Percentiles rank a stretch among this genome's conserved stretches.
These are phyloP conservation scores for Cyclophora punctaria DNA, from an alignment of 2,888 invertebrate species.

Conservation along the genomic window DNA sequence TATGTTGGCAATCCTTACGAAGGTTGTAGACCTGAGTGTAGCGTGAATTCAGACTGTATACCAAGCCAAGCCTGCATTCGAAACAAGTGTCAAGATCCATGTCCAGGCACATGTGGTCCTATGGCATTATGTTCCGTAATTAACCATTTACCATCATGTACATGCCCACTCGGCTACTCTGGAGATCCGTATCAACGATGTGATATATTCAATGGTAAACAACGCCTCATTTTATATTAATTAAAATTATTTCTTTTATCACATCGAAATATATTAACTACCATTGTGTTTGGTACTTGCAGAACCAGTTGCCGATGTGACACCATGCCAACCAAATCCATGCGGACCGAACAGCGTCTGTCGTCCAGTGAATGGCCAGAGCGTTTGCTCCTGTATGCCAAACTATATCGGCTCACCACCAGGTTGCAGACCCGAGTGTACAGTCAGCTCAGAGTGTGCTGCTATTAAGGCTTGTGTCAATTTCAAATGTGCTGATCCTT, in stretches of 20 bases:
- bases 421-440: constrained; percentile 86
- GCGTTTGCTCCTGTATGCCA: constrained; percentile 84
- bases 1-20: constrained; percentile 87
- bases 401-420: constrained; percentile 84
- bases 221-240: neutral
- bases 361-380: constrained; percentile 80
- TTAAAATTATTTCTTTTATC: constrained; percentile 2
- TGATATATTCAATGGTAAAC: constrained; percentile 48
- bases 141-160: constrained; percentile 81
- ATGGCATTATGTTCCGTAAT: constrained; percentile 82
- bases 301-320: constrained; percentile 53
- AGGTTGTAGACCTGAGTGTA: constrained; percentile 85
- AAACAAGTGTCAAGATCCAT: constrained; percentile 85
- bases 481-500: constrained; percentile 86
- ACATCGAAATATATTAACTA: neutral
- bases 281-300: constrained; percentile 17
- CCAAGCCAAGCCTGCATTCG: constrained; percentile 81
- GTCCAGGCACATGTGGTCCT: constrained; percentile 84
- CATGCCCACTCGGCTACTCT: constrained; percentile 79
- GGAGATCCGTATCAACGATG: constrained; percentile 84
- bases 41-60: constrained; percentile 81
- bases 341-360: constrained; percentile 87
- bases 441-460: constrained; percentile 84
- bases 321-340: constrained; percentile 82
- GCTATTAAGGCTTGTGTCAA: constrained; percentile 82